A percentile compares a stretch with the other conserved stretches of the same genome.
Evolutionary conservation across 1,140 invertebrate species (phyloP).

Genomic region (Drosophila nebulosa): DNA sequence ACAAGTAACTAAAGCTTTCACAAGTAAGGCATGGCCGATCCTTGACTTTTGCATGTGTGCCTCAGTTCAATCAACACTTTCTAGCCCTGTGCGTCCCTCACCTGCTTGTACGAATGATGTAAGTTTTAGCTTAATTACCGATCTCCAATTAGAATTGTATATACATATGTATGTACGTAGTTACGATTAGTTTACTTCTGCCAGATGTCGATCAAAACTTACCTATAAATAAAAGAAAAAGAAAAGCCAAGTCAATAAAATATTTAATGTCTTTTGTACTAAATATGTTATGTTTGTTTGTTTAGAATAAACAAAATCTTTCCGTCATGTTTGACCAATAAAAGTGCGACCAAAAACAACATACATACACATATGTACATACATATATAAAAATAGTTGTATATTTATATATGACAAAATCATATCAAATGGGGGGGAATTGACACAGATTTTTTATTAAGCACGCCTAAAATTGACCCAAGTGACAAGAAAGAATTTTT

Average conservation of each 20-base stretch:
- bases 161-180: no score
- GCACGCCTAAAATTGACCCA: background rate
- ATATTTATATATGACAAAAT: background rate
- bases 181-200: slow-evolving; percentile 2
- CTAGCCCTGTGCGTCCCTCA: no score
- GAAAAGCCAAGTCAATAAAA: background rate
- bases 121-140: no score
- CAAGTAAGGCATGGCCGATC: no score
- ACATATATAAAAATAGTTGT: background rate
- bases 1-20: no score
- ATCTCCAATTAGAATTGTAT: no score
- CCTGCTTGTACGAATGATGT: no score
- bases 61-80: no score
- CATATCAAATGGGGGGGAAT: background rate
- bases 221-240: background rate
- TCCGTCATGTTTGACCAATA: background rate
- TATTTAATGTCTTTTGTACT: background rate
- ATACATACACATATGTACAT: background rate
- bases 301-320: background rate
- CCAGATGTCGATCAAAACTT: background rate
- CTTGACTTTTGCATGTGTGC: no score
- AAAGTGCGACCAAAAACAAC: background rate
- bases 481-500: background rate
- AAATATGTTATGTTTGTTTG: background rate
- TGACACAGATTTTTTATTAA: background rate